Evolutionary conservation across 2,888 invertebrate species (phyloP).

Genomic region (Lomographa bimaculata): DNA sequence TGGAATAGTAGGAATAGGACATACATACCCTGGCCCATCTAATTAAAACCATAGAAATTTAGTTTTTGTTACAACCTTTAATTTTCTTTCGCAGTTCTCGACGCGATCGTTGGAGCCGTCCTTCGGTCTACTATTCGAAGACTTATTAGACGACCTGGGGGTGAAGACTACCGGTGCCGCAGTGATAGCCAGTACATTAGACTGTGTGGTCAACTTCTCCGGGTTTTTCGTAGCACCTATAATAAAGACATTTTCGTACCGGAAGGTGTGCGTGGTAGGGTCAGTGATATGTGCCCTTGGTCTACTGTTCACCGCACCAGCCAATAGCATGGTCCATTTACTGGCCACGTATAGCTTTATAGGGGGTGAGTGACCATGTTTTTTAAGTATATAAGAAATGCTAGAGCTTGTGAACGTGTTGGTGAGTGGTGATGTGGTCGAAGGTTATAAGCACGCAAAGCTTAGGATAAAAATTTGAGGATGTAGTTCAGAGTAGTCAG

Average conservation of each 20-base stretch:
- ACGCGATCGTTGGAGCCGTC: constrained; percentile 92
- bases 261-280: constrained; percentile 88
- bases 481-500: too few relatives aligned
- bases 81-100: constrained; percentile 85
- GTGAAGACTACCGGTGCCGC: constrained; percentile 90
- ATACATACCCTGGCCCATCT: too few relatives aligned
- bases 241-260: constrained; percentile 88
- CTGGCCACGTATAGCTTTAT: constrained; percentile 89
- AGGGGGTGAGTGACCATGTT: constrained; percentile 82
- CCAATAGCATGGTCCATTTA: constrained; percentile 88
- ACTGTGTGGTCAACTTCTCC: constrained; percentile 91
- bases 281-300: constrained; percentile 87
- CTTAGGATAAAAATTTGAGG: too few relatives aligned
- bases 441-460: too few relatives aligned
- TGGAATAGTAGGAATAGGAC: too few relatives aligned
- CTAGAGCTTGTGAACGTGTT: too few relatives aligned
- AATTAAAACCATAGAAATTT: too few relatives aligned
- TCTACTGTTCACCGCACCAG: constrained; percentile 86
- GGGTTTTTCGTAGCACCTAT: constrained; percentile 90
- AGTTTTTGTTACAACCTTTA: too few relatives aligned
- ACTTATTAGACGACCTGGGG: constrained; percentile 86
- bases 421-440: too few relatives aligned
- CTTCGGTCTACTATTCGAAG: constrained; percentile 91
- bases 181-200: constrained; percentile 89
- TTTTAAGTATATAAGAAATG: neutral